A percentile compares a stretch with the other conserved stretches of the same genome.
Conservation (phyloP, 1,140 invertebrate species). For the Lordiphosa stackelbergi region DNA sequence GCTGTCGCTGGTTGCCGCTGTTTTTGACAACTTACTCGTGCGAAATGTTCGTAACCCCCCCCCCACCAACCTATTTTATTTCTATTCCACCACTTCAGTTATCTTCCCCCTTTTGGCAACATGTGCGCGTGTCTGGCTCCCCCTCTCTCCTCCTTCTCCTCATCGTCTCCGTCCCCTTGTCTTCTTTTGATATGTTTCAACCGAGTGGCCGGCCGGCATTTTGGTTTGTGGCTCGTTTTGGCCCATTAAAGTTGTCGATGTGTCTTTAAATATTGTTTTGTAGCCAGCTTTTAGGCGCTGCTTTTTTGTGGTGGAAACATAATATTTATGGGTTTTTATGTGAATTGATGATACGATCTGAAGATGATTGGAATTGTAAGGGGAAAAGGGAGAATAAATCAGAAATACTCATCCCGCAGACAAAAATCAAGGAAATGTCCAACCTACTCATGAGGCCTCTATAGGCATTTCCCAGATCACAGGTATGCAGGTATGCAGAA, state of each 20-base stretch:
- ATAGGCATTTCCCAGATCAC: no score
- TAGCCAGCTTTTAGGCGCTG: conserved; percentile 27
- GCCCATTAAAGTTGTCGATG: conserved; percentile 45
- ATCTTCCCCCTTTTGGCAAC: conserved; percentile 47
- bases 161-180: background rate
- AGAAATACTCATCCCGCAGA: no score
- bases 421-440: no score
- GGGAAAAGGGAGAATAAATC: no score
- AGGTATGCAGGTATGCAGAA: no score
- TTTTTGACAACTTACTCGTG: conserved; percentile 69
- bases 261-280: conserved; percentile 40
- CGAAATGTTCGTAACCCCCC: conserved; percentile 16
- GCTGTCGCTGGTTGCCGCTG: conserved; percentile 39
- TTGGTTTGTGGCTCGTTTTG: conserved; percentile 33
- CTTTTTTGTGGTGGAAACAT: conserved; percentile 23
- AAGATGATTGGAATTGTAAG: background rate
- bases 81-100: conserved; percentile 6
- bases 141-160: conserved; percentile 2
- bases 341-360: conserved; percentile 6
- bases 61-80: conserved; percentile 1
- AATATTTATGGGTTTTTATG: conserved; percentile 28
- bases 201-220: conserved; percentile 20
- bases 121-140: conserved; percentile 35
- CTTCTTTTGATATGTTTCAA: conserved; percentile 1
- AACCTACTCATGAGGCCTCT: no score